A percentile compares a stretch with the other conserved stretches of the same genome.
These are phyloP conservation scores for Rhyacophila brunnea DNA, from an alignment of 1,140 invertebrate genomes.

Conservation along the genomic window DNA sequence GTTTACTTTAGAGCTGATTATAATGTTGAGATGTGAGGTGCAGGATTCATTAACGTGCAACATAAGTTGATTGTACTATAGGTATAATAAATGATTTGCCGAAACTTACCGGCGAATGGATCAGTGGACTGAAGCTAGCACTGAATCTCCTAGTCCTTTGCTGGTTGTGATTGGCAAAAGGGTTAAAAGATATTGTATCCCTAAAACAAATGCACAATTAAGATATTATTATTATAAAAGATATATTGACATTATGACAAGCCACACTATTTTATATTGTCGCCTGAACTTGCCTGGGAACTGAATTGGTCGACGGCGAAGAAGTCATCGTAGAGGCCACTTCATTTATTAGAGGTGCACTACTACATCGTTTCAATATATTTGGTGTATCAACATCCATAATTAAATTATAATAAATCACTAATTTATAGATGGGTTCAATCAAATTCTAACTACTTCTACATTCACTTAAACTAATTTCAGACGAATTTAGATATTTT, in stretches of 20 bases:
- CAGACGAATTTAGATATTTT: background rate
- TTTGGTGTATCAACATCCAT: slow-evolving; percentile 56
- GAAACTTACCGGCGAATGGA: slow-evolving; percentile 55
- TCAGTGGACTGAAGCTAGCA: slow-evolving; percentile 74
- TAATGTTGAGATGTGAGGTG: no score
- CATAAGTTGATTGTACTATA: no score
- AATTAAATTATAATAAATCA: slow-evolving; percentile 38
- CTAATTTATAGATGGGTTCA: background rate
- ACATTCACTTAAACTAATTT: background rate
- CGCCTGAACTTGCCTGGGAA: slow-evolving; percentile 45
- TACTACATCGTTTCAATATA: slow-evolving; percentile 55
- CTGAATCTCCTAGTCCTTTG: slow-evolving; percentile 74
- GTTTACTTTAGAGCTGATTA: no score
- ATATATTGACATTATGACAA: background rate
- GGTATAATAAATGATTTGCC: no score
- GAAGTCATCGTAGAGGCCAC: slow-evolving; percentile 46
- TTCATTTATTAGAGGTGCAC: slow-evolving; percentile 55
- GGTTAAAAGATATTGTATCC: slow-evolving; percentile 48
- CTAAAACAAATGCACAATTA: slow-evolving; percentile 37
- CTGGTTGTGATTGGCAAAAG: slow-evolving; percentile 48
- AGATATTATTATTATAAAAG: background rate
- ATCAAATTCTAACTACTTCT: background rate
- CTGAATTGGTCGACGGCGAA: slow-evolving; percentile 48
- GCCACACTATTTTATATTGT: background rate
- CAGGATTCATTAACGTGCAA: no score